A percentile compares a stretch with the other conserved stretches of the same genome.
Conservation (phyloP, 2,888 invertebrate species). For the Caenorhabditis angaria region DNA sequence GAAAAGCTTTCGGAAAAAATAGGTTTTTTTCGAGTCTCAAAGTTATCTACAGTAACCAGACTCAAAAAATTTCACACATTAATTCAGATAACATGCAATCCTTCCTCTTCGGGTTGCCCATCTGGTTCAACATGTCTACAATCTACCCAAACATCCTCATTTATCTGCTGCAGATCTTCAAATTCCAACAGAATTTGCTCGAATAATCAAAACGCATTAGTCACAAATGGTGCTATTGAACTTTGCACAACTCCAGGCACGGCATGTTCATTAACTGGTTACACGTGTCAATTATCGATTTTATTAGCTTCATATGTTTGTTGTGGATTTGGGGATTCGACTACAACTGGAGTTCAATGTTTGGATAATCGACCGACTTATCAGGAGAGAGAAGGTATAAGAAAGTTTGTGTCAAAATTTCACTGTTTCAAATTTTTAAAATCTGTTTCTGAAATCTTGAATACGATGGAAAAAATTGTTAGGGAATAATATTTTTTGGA, state of each 20-base stretch:
- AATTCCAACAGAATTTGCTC: conserved; percentile 64
- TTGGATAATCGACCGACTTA: conserved; percentile 68
- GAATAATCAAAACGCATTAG: conserved; percentile 61
- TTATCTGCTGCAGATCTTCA: conserved; percentile 36
- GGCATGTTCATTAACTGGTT: conserved; percentile 55
- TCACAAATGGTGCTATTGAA: conserved; percentile 58
- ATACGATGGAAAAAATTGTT: no score
- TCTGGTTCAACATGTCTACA: conserved; percentile 56
- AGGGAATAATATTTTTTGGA: no score
- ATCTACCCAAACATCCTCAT: conserved; percentile 37
- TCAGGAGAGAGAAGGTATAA: conserved; percentile 49
- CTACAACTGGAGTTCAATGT: conserved; percentile 45
- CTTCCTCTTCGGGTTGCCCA: conserved; percentile 45
- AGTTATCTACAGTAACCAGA: no score
- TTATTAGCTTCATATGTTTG: conserved; percentile 61
- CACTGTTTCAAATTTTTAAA: no score
- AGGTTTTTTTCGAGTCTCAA: neutral
- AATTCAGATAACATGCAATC: conserved; percentile 37
- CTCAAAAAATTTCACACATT: no score
- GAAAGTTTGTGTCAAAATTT: no score
- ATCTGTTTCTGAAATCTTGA: no score
- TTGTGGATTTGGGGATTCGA: conserved; percentile 55
- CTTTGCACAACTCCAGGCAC: conserved; percentile 64
- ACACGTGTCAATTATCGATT: conserved; percentile 65
- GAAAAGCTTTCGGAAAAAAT: neutral